Base-by-base conservation (phyloP, 2,888 invertebrate genomes). In the Pasiphila rectangulata region DNA sequence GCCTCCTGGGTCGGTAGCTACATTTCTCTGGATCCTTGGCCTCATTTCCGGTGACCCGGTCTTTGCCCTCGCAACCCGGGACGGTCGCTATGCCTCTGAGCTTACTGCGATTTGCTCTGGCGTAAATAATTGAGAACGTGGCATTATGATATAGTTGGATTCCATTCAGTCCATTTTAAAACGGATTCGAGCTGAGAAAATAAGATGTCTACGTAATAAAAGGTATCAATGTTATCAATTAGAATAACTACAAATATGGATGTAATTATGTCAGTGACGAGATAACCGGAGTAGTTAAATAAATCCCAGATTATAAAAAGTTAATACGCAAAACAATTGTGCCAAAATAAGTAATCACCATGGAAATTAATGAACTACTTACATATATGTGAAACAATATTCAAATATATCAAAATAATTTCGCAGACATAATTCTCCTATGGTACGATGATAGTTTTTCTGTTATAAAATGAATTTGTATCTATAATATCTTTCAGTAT, bases 21-120 rank as follows among this genome's bases (percentile, higher is more conserved):
- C 52, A 54, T 48, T 47, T 45, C 16, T n/a, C 17, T 13, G 48
- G 37, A 49, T 55, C 55, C 55, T 55, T 53, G 53, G 51, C 53
- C 49, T 35, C 46, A 45, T 47, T 51, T 30, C 43, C 29, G 27
- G 24, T 43, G 57, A 52, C 52, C 52, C 43, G 54, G 48, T 47
- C 47, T 54, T 54, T 48, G 50, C 42, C 43, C 56, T 43, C 37
- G 19, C 51, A 45, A 54, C 51, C 51, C 50, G 45, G 40, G 47
- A 40, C 24, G 15, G 5, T 20, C 27, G 15, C 41, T 13, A 30
- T 51, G 16, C 17, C 24, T 30, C 27, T 12, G 27, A 25, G 19
- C 10, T 6, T 17, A 29, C 30, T 17, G 5, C 3, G 13, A 29
- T 34, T 20, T 29, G 23, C 10, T 36, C 16, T 15, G 6, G 10